Conservation (phyloP, 2,113 vertebrate species). For the Morone chrysops region DNA sequence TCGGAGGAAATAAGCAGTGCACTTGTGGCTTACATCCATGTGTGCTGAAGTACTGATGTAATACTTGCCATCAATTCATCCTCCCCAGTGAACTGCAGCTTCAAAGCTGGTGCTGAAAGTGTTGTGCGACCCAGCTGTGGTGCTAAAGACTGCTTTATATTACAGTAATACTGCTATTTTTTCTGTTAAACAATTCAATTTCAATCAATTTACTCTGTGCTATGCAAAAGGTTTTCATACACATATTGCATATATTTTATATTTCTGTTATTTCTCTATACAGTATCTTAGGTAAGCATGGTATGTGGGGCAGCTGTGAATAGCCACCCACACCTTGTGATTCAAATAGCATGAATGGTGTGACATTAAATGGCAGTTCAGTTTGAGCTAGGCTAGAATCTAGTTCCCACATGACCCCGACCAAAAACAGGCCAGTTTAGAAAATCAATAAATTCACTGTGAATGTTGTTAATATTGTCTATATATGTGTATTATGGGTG, state of each 20-base stretch:
- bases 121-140: conserved; percentile 9
- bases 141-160: not conserved
- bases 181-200: not conserved
- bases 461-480: not conserved
- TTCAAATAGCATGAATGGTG: not conserved
- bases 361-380: too few species aligned
- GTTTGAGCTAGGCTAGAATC: not conserved
- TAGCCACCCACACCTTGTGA: not conserved
- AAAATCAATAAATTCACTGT: not conserved
- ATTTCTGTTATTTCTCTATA: not conserved
- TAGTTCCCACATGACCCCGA: not conserved
- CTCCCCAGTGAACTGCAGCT: conserved; percentile 16
- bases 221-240: not conserved
- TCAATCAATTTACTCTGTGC: not conserved
- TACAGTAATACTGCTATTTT: not conserved
- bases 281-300: not conserved
- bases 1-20: conserved; percentile 47
- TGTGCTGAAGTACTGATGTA: conserved; percentile 39
- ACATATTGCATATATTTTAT: not conserved
- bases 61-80: conserved; percentile 21
- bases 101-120: conserved; percentile 33
- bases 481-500: not conserved
- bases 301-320: conserved; percentile 4
- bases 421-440: not conserved
- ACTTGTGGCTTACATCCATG: conserved; percentile 62